Conservation (phyloP, 1,140 invertebrate genomes). For the Camponotus vicinus region DNA sequence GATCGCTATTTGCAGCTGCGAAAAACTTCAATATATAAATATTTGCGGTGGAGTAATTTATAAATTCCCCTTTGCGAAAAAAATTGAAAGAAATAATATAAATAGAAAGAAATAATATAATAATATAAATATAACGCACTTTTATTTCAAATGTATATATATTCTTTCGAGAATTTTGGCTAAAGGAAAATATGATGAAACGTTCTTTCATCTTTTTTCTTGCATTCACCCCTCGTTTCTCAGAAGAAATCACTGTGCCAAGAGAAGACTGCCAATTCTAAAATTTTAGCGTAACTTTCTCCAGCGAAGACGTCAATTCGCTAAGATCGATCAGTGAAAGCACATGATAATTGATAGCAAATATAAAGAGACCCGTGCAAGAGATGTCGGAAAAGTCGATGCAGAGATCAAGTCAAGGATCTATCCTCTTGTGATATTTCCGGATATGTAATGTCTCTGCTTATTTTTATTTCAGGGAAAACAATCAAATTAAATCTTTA, state of each 20-base stretch:
- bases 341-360: conserved; percentile 71
- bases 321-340: conserved; percentile 78
- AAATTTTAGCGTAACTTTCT: conserved; percentile 70
- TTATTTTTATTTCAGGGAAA: neutral
- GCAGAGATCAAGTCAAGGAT: conserved; percentile 11
- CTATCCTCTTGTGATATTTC: neutral
- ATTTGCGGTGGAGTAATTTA: neutral
- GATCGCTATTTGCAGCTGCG: neutral
- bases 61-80: too few relatives aligned
- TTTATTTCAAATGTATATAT: neutral
- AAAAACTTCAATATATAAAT: neutral
- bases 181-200: neutral
- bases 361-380: conserved; percentile 43
- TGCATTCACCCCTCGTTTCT: neutral
- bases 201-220: neutral
- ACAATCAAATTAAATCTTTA: neutral
- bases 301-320: conserved; percentile 47
- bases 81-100: neutral
- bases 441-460: neutral
- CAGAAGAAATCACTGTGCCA: conserved; percentile 17
- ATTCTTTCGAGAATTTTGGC: too few relatives aligned
- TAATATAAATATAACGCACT: neutral
- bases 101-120: neutral
- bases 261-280: conserved; percentile 47
- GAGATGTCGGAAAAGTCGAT: conserved; percentile 17